These are phyloP conservation scores for Slavum lentiscoides DNA, from an alignment of 2,888 invertebrate species.

Conservation along the genomic window DNA sequence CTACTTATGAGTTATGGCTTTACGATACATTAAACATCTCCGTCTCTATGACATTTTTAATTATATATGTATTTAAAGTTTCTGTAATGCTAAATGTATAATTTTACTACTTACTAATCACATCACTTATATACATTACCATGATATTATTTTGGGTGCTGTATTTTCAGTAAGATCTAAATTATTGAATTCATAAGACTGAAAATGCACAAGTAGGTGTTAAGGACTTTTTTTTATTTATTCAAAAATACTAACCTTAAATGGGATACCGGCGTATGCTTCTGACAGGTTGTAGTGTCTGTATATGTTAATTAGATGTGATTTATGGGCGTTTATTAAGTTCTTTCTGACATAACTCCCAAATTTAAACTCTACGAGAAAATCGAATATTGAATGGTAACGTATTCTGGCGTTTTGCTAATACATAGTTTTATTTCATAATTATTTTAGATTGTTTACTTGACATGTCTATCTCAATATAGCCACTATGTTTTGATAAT, in stretches of 20 bases:
- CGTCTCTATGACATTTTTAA: too few species aligned
- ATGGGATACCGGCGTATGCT: constrained; percentile 15
- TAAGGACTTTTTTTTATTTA: not conserved
- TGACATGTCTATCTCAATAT: constrained; percentile 30
- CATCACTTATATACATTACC: constrained; percentile 9
- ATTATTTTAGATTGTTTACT: not conserved
- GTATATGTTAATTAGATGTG: constrained; percentile 7
- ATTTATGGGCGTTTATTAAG: constrained; percentile 1
- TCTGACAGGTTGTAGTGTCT: constrained; percentile 4
- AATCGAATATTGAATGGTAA: not conserved
- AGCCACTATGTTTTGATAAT: not conserved
- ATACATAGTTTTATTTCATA: not conserved
- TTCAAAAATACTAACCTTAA: constrained; percentile 4
- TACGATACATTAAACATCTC: too few species aligned
- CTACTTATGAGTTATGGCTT: too few species aligned
- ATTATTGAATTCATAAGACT: not conserved
- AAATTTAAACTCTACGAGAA: constrained; percentile 5
- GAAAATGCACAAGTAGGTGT: not conserved
- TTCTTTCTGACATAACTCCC: not conserved
- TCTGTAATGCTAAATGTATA: too few species aligned
- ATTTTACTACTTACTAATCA: not conserved
- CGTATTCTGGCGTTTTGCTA: not conserved
- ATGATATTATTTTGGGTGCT: constrained; percentile 27
- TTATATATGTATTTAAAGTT: too few species aligned
- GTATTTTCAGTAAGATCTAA: constrained; percentile 30